Base-by-base conservation (phyloP, 1,140 invertebrate genomes). In the Hermatobates lingyangjiaoensis region DNA sequence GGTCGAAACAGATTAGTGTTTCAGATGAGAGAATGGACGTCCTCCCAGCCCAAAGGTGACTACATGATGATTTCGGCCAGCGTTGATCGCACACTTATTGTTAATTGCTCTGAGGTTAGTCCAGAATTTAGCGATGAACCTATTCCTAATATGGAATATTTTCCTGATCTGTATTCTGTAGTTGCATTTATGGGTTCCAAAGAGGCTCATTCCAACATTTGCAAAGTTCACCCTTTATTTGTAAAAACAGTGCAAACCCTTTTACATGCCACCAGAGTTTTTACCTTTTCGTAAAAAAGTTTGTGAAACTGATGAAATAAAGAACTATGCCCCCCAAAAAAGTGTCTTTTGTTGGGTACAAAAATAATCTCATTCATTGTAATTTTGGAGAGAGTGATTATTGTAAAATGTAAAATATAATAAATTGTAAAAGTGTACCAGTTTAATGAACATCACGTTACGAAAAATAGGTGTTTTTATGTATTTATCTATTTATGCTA, bases 21-120 rank as follows among this genome's bases (percentile, higher is more conserved):
- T 54, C 79, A 87, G 59, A 70, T 83, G 51, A 72, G 82, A 48
- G 79, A 86, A 61, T 67, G 76, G 1, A 70, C 77, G 0, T 76
- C 80, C 39, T 68, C 64, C 48, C 52, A 61, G 24, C 47, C 60
- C 30, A 51, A 74, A 65, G 69, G 69, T 51, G 69, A 70, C 27
- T 75, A 72, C 54, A 65, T 68, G 10, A 77, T 71, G 39, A 58
- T 83, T 1, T 58, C 77, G 50, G 72, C 80, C 3, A 81, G 76
- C 0, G 79, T 79, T 0, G 66, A 75, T 4, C 67, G 70, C 56
- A 74, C 80, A 0, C 63, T 66, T 1, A 65, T 74, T 3, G 70
- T 85, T 25, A 73, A 79, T 54, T 81, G 79, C 52, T 80, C 77
- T 12, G 82, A 86, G 60, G 74, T 82, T 1, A 77, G 77, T 25